Evolutionary conservation across 2,797 vertebrate genomes (phyloP).

Genomic region (Sarcophilus harrisii): DNA sequence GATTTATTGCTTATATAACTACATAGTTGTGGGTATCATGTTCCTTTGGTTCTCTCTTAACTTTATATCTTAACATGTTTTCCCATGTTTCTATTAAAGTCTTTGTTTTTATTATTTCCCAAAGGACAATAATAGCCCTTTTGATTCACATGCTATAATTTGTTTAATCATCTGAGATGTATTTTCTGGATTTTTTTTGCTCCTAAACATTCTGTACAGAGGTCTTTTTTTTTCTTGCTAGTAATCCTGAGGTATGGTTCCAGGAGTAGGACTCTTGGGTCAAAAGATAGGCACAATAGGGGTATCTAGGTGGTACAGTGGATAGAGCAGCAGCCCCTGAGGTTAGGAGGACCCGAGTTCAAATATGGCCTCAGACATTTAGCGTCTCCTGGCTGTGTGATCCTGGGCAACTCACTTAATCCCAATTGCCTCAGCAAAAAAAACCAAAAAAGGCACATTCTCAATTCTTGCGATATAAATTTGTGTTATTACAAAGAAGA

Average conservation of each 20-base stretch:
- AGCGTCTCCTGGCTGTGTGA: too few relatives aligned
- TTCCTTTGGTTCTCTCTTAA: background rate
- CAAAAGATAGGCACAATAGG: too few relatives aligned
- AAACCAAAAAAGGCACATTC: background rate
- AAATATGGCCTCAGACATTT: too few relatives aligned
- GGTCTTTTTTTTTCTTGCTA: background rate
- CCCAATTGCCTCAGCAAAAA: too few relatives aligned
- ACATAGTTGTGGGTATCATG: background rate
- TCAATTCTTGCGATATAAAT: background rate
- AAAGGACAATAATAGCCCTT: background rate
- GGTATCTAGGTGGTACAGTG: too few relatives aligned
- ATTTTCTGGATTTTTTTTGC: background rate
- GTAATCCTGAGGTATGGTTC: background rate
- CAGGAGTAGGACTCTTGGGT: background rate
- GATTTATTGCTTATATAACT: background rate
- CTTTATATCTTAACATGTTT: background rate
- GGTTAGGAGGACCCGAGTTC: too few relatives aligned
- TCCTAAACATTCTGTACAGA: background rate
- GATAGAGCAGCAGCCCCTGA: too few relatives aligned
- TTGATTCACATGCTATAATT: background rate
- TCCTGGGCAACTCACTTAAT: too few relatives aligned
- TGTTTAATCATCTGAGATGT: background rate
- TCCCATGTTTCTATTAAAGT: background rate
- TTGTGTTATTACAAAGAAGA: background rate
- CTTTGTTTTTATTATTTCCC: background rate